A percentile compares a stretch with the other conserved stretches of the same genome.
Conservation (phyloP, 2,797 vertebrate species). For the Clarias fuscus region DNA sequence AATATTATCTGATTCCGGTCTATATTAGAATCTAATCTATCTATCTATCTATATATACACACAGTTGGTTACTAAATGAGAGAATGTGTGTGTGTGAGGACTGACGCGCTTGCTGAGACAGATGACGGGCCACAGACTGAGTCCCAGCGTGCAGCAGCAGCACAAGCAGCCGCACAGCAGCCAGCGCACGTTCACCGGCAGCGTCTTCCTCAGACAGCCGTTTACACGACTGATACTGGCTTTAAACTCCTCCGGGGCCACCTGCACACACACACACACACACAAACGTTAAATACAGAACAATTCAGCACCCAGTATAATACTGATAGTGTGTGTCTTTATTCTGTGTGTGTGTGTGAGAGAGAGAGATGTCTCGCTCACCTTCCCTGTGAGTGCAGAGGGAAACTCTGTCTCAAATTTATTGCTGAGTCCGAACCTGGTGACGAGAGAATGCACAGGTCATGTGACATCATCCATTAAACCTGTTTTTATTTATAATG, state of each 20-base stretch:
- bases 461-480: background rate
- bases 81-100: conserved; percentile 35
- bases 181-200: conserved; percentile 97
- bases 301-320: too few relatives aligned
- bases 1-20: too few relatives aligned
- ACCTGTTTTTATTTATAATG: too few relatives aligned
- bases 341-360: background rate
- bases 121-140: conserved; percentile 99
- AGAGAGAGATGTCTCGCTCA: conserved; percentile 61
- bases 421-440: conserved; percentile 98
- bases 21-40: too few relatives aligned
- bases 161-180: conserved; percentile 97
- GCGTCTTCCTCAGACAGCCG: conserved; percentile 94
- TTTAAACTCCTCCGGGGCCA: conserved; percentile 99
- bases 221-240: conserved; percentile 96
- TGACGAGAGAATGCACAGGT: background rate
- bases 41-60: too few relatives aligned
- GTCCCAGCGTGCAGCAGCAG: conserved; percentile 98
- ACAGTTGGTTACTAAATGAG: too few relatives aligned
- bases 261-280: conserved; percentile 68
- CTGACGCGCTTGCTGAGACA: conserved; percentile 99
- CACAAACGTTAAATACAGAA: too few relatives aligned
- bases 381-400: conserved; percentile 97
- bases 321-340: background rate
- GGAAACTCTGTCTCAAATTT: conserved; percentile 99